Conservation (phyloP, 2,797 vertebrate genomes). For the Echiichthys vipera region DNA sequence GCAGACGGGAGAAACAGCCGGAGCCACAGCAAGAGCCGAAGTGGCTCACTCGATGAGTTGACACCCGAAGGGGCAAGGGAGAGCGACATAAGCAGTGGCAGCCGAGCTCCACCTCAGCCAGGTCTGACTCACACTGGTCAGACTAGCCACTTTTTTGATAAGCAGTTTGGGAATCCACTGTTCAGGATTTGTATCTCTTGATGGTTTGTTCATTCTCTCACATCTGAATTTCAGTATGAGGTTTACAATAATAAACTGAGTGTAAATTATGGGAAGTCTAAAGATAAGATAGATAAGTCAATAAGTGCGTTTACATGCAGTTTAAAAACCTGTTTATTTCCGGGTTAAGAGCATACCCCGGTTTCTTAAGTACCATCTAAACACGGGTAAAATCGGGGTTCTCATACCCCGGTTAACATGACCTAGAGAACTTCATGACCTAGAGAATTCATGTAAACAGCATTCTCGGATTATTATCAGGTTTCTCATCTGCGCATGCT, state of each 20-base stretch:
- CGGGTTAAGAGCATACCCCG: too few species aligned
- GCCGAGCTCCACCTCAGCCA: conserved; percentile 38
- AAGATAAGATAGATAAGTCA: too few species aligned
- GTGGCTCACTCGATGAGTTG: conserved; percentile 67
- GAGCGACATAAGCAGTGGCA: conserved; percentile 27
- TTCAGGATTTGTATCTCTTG: neutral
- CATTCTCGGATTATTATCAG: too few species aligned
- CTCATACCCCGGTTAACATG: too few species aligned
- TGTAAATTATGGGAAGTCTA: neutral
- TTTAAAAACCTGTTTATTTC: too few species aligned
- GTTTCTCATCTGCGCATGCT: too few species aligned
- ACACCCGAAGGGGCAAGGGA: conserved; percentile 59
- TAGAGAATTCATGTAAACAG: too few species aligned
- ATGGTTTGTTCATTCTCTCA: conserved; percentile 1
- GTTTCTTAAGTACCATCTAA: too few species aligned
- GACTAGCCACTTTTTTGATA: conserved; percentile 28
- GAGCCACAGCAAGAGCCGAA: conserved; percentile 47
- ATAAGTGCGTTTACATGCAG: too few species aligned
- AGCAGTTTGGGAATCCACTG: neutral
- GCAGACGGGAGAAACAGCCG: conserved; percentile 56
- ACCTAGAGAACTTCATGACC: too few species aligned
- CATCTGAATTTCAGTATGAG: neutral
- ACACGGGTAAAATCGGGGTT: too few species aligned
- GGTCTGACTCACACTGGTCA: conserved; percentile 51
- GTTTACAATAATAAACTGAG: neutral